These are phyloP conservation scores for Glyphotaelius pellucidus DNA, from an alignment of 2,888 invertebrate genomes.

Conservation along the genomic window DNA sequence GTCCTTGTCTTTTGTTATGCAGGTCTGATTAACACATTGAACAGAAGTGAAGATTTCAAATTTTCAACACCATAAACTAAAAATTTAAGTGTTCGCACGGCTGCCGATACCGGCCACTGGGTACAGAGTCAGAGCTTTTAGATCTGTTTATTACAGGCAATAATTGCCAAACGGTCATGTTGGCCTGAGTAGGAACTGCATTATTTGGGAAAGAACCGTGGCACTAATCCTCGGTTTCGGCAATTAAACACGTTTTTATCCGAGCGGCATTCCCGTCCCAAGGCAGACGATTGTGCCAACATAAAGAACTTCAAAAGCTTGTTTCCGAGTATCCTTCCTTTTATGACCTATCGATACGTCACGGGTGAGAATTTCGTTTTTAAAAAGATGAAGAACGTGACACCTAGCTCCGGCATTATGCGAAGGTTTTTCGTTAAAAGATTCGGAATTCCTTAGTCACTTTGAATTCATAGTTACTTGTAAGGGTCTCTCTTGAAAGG, in stretches of 20 bases:
- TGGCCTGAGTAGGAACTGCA: background rate
- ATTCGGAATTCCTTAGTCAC: slow-evolving; percentile 55
- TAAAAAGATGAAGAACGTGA: slow-evolving; percentile 64
- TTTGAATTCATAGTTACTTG: slow-evolving; percentile 46
- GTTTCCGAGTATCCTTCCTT: slow-evolving; percentile 53
- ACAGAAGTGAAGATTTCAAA: slow-evolving; percentile 47
- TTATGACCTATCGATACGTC: slow-evolving; percentile 64
- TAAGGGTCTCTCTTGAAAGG: slow-evolving; percentile 52
- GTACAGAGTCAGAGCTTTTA: slow-evolving; percentile 22
- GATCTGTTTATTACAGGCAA: slow-evolving; percentile 37
- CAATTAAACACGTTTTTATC: slow-evolving; percentile 65
- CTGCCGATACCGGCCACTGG: background rate
- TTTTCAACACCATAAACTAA: slow-evolving; percentile 57
- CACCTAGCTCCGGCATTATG: slow-evolving; percentile 56
- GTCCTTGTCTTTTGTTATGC: slow-evolving; percentile 15
- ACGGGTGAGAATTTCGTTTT: slow-evolving; percentile 58
- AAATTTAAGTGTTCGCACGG: slow-evolving; percentile 40
- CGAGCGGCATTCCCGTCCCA: slow-evolving; percentile 56
- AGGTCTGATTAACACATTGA: slow-evolving; percentile 56
- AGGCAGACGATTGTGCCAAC: slow-evolving; percentile 47
- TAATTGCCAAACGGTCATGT: slow-evolving; percentile 30
- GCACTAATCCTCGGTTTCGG: slow-evolving; percentile 62
- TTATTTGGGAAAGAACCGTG: slow-evolving; percentile 41
- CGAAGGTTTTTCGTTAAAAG: slow-evolving; percentile 51
- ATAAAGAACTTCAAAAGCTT: slow-evolving; percentile 56